Base-by-base conservation (phyloP, 2,113 vertebrate species). In the Astur gentilis region DNA sequence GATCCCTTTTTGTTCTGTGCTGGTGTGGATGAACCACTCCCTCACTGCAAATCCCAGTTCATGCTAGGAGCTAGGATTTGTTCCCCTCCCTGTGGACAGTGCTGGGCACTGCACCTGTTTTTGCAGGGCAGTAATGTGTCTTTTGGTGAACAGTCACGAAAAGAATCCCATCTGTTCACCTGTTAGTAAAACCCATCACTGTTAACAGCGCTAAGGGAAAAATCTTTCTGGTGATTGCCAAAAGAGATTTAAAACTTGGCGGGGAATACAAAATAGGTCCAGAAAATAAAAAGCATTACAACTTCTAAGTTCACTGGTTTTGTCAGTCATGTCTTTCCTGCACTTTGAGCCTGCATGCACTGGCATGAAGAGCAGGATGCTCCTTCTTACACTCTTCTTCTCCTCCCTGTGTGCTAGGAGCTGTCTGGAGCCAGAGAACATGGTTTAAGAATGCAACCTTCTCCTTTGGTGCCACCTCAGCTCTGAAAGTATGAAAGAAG, bases 11-110 rank as follows among this genome's bases (percentile, higher is more conserved):
- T 31, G 2, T 7, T 38, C 2, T 42, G 3, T 70, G 65, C 13
- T 66, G 13, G 4, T 29, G 49, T 13, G 17, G 9, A 27, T 20
- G 10, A 62, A 0, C 9, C 1, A 0, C 9, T 4, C 0, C 32
- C 10, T 27, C 42, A 50, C 49, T 20, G 82, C 81, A 80, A 84
- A 40, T 42, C 25, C 13, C 21, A 4, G 34, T 29, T 52, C 1
- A 0, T 19, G 5, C 7, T 34, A 61, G 67, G 57, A 90, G 27
- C 29, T 90, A 76, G 61, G 50, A 72, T 87, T 96, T 90, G 77
- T 70, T 85, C 94, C 67, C 95, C 91, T 90, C 93, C 91, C 38
- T 64, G 91, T 95, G 95, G 89, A 78, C 71, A 79, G 10, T 73
- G 31, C 36, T 60, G 16, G 38, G 62, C 71, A 93, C 21, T 95